These are phyloP conservation scores for Eristalis tenax DNA, from an alignment of 2,888 invertebrate genomes.

Conservation along the genomic window DNA sequence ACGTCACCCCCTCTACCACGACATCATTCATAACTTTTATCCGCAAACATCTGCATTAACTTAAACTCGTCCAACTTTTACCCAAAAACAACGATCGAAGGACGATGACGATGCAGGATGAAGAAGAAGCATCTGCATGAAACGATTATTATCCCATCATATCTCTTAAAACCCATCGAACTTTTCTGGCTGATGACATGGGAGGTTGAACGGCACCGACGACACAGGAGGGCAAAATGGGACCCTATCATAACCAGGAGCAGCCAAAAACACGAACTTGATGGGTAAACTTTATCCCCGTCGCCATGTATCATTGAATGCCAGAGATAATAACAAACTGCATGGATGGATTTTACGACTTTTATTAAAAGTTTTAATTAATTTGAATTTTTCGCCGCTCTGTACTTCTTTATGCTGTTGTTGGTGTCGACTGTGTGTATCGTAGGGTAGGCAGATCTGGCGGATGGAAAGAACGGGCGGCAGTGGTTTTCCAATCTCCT, in stretches of 20 bases:
- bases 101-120: slow-evolving; percentile 63
- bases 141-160: slow-evolving; percentile 71
- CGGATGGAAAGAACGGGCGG: not conserved
- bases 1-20: slow-evolving; percentile 28
- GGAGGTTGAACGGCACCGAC: slow-evolving; percentile 6
- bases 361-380: slow-evolving; percentile 71
- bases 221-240: slow-evolving; percentile 27
- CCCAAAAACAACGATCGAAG: slow-evolving; percentile 60
- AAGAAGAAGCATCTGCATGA: slow-evolving; percentile 70
- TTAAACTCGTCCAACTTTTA: slow-evolving; percentile 65
- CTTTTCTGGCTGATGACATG: slow-evolving; percentile 45
- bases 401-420: slow-evolving; percentile 27
- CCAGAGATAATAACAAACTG: slow-evolving; percentile 66
- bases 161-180: slow-evolving; percentile 69
- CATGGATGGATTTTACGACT: slow-evolving; percentile 69
- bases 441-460: not conserved
- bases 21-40: slow-evolving; percentile 68
- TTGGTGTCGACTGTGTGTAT: not conserved
- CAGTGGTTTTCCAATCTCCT: not conserved
- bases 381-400: slow-evolving; percentile 53
- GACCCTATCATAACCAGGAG: slow-evolving; percentile 16
- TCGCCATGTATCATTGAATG: slow-evolving; percentile 52
- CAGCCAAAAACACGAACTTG: slow-evolving; percentile 43
- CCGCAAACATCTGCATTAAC: slow-evolving; percentile 72
- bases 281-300: slow-evolving; percentile 17